Conservation (phyloP, 2,797 vertebrate genomes). For the Leptodactylus fallax region DNA sequence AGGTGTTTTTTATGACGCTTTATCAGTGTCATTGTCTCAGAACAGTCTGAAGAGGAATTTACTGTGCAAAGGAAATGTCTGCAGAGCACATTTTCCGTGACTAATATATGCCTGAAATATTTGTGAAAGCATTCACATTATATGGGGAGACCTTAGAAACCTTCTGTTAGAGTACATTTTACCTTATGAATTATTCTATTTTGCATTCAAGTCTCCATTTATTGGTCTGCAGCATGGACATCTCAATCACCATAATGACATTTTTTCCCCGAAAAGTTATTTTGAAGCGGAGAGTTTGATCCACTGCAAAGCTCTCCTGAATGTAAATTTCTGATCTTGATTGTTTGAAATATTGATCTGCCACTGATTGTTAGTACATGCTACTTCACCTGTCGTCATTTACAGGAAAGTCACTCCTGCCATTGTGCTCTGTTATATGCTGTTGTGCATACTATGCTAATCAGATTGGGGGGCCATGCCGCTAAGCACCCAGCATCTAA, state of each 20-base stretch:
- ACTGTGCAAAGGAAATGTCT: slow-evolving; percentile 1
- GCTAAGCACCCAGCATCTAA: slow-evolving; percentile 18
- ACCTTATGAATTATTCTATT: slow-evolving; percentile 41
- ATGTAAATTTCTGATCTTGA: slow-evolving; percentile 51
- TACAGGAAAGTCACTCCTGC: slow-evolving; percentile 38
- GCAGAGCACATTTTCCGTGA: slow-evolving; percentile 12
- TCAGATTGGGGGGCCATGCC: slow-evolving; percentile 19
- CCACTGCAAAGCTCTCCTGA: slow-evolving; percentile 26
- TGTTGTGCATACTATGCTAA: slow-evolving; percentile 41
- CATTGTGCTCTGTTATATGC: slow-evolving; percentile 32
- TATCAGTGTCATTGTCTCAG: slow-evolving; percentile 23
- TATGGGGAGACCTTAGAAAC: slow-evolving; percentile 30
- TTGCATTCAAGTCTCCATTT: slow-evolving; percentile 38
- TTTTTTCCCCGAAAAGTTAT: slow-evolving; percentile 41
- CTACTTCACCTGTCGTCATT: slow-evolving; percentile 50
- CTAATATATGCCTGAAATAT: slow-evolving; percentile 39
- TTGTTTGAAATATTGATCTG: slow-evolving; percentile 58
- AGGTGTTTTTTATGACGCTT: slow-evolving; percentile 18
- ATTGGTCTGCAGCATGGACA: slow-evolving; percentile 35
- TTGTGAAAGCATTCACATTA: slow-evolving; percentile 43
- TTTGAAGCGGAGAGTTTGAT: slow-evolving; percentile 36
- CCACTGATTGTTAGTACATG: slow-evolving; percentile 40
- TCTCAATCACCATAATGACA: slow-evolving; percentile 53
- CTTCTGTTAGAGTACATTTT: slow-evolving; percentile 30
- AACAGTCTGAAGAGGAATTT: slow-evolving; percentile 26